Percentiles rank a stretch among this genome's conserved stretches.
Evolutionary conservation across 2,888 invertebrate species (phyloP).

Genomic region (Dryomyza anilis): DNA sequence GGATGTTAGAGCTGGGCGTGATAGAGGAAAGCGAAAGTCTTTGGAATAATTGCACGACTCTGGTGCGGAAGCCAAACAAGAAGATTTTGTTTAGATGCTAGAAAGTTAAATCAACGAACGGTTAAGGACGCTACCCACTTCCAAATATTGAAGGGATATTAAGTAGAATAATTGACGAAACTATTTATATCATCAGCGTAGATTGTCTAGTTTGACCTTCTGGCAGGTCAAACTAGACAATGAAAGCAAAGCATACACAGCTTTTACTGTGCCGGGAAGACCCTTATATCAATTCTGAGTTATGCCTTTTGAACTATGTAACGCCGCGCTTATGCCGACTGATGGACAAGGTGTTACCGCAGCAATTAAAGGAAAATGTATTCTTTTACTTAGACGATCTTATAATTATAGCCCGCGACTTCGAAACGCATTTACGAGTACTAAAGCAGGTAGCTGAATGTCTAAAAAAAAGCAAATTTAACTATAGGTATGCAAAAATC

Average conservation of each 20-base stretch:
- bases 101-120: slow-evolving; percentile 40
- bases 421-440: slow-evolving; percentile 16
- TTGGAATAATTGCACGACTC: slow-evolving; percentile 44
- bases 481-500: slow-evolving; percentile 26
- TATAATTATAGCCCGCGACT: slow-evolving; percentile 22
- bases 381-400: slow-evolving; percentile 32
- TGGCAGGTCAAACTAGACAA: slow-evolving; percentile 25
- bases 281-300: slow-evolving; percentile 31
- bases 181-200: slow-evolving; percentile 19
- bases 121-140: slow-evolving; percentile 21
- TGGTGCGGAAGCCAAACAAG: slow-evolving; percentile 40
- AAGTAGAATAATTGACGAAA: slow-evolving; percentile 21
- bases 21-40: slow-evolving; percentile 44
- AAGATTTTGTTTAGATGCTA: slow-evolving; percentile 43
- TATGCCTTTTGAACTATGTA: slow-evolving; percentile 31
- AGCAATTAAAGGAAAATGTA: slow-evolving; percentile 17
- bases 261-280: slow-evolving; percentile 30
- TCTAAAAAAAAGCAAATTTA: slow-evolving; percentile 17
- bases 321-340: slow-evolving; percentile 26
- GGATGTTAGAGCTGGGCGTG: slow-evolving; percentile 43
- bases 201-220: slow-evolving; percentile 21
- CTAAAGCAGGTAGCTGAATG: slow-evolving; percentile 14
- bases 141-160: slow-evolving; percentile 18
- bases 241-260: slow-evolving; percentile 19
- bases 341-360: slow-evolving; percentile 31